Base-by-base conservation (phyloP, 2,888 invertebrate species). In the Lasioglossum vierecki region DNA sequence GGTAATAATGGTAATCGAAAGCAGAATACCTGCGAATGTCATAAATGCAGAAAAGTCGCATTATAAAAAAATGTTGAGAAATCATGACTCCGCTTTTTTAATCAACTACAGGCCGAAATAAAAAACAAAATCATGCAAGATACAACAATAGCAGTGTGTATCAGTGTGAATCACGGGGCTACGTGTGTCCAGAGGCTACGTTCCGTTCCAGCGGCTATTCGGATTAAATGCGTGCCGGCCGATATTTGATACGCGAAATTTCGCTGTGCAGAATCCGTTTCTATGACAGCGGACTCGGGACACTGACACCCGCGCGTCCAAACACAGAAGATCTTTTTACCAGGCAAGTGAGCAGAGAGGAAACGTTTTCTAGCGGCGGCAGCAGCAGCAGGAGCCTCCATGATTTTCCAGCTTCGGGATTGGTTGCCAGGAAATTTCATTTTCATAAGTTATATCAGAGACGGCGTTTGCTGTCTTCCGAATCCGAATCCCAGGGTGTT, bases 381-480 rank as follows among this genome's bases (percentile, higher is more conserved):
- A 85, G 84, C 81, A 86, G 49, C 49, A 49, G 49, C 22, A 2
- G 8, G 0, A 6, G 22, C 53, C 8, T 8, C 53, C 83, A 77
- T 75, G 79, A 63, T 87, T 83, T 73, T 22, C 75, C 68, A 83
- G 83, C 82, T 79, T 77, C 5, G 76, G 79, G 80, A 83, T 85
- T 86, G 80, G 80, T 88, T 86, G 75, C 74, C 41, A 82, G 89
- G 82, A 88, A 91, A 91, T 91, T 89, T 91, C 82, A 89, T 89
- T 89, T 88, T 88, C 90, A 88, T 88, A 89, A 90, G 88, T 89
- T 87, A 87, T 86, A 15, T 35, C 6, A 53, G 53, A 22, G 53
- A 22, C 22, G 53, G 22, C 53, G 53, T 76, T 60, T 70, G 74
- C 80, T 83, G 85, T 87, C 80, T 76, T 44, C 53, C 49, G 76